Percentiles rank a stretch among this genome's conserved stretches.
These are phyloP conservation scores for Pomacea maculata DNA, from an alignment of 1,140 invertebrate genomes.

Conservation along the genomic window DNA sequence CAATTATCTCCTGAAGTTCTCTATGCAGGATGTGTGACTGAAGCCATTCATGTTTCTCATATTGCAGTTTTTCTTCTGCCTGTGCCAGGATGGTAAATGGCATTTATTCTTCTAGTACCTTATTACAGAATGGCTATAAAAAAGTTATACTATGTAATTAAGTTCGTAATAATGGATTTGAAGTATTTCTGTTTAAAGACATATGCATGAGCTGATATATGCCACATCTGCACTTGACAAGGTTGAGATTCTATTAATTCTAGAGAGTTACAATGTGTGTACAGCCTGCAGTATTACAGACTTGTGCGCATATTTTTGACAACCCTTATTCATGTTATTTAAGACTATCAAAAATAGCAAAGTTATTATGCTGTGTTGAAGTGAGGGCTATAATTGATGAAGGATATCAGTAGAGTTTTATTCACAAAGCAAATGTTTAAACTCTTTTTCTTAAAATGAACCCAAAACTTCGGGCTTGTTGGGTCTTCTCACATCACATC, in stretches of 20 bases:
- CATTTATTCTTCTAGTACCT: too few relatives aligned
- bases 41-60: constrained; percentile 54
- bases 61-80: constrained; percentile 51
- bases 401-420: too few relatives aligned
- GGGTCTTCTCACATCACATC: neutral
- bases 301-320: too few relatives aligned
- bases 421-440: too few relatives aligned
- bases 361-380: too few relatives aligned
- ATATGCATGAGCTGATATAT: neutral
- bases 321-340: too few relatives aligned
- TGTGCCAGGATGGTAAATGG: constrained; percentile 20
- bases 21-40: constrained; percentile 48
- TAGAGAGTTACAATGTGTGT: neutral
- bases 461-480: neutral
- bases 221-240: neutral
- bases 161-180: neutral
- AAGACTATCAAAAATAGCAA: too few relatives aligned
- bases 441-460: too few relatives aligned
- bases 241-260: neutral
- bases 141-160: neutral
- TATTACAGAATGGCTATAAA: neutral
- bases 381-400: too few relatives aligned
- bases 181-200: neutral
- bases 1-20: constrained; percentile 51
- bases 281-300: too few relatives aligned